A percentile compares a stretch with the other conserved stretches of the same genome.
Conservation (phyloP, 2,888 invertebrate genomes). For the Mactromeris polynyma region DNA sequence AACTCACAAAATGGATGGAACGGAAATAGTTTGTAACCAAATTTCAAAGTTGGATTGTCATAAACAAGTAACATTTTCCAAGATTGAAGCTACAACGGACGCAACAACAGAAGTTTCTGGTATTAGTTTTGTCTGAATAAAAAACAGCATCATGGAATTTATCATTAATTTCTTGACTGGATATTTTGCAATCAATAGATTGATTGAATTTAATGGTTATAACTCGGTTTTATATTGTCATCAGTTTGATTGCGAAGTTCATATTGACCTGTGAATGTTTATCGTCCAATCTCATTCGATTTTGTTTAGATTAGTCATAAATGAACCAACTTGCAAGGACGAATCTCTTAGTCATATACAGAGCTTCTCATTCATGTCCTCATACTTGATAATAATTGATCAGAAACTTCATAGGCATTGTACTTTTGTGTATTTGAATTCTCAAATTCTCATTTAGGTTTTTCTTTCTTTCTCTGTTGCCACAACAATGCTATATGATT, state of each 20-base stretch:
- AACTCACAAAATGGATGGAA: constrained; percentile 27
- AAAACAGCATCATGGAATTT: background rate
- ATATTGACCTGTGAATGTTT: background rate
- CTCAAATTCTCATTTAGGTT: background rate
- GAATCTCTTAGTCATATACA: too few species aligned
- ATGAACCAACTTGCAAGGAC: background rate
- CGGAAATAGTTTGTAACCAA: constrained; percentile 26
- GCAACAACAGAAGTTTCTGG: background rate
- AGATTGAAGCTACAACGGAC: background rate
- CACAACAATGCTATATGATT: too few species aligned
- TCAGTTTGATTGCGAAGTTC: background rate
- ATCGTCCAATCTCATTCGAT: background rate
- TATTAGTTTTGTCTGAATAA: background rate
- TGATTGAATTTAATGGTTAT: background rate
- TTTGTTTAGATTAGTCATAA: background rate
- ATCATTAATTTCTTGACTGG: background rate
- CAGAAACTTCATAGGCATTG: too few species aligned
- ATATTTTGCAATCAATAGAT: background rate
- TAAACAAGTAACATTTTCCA: constrained; percentile 30
- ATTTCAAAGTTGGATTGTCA: constrained; percentile 28
- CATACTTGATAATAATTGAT: too few species aligned
- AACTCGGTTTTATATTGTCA: background rate
- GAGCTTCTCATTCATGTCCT: too few species aligned
- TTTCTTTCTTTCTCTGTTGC: too few species aligned
- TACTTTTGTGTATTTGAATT: background rate